phyloP scores from a whole-genome alignment of 2,113 vertebrate genomes.

The Sminthopsis crassicaudata region DNA sequence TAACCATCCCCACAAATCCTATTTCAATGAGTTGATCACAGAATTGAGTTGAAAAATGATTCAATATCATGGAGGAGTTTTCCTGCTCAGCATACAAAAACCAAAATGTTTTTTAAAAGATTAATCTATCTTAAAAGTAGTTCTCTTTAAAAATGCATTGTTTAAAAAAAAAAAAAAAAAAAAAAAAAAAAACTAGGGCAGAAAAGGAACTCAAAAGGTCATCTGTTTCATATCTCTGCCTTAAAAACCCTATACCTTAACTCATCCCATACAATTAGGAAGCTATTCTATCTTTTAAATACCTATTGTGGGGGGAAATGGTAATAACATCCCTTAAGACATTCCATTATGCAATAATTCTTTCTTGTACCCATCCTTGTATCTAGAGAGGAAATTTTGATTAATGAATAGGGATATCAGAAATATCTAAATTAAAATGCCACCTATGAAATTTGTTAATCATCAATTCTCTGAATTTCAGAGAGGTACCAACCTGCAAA shows the following conservation, averaged over 20 bases:
- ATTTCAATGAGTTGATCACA: slow-evolving; percentile 66
- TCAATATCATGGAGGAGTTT: slow-evolving; percentile 56
- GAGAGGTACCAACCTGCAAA: neutral
- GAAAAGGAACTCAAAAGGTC: neutral
- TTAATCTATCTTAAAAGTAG: slow-evolving; percentile 49
- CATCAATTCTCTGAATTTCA: neutral
- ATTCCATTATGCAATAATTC: neutral
- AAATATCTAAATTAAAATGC: neutral
- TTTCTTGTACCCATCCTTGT: neutral
- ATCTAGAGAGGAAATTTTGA: neutral
- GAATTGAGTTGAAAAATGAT: slow-evolving; percentile 67
- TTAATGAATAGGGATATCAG: neutral
- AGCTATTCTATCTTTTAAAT: neutral
- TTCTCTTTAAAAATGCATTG: slow-evolving; percentile 7
- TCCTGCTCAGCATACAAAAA: slow-evolving; percentile 56
- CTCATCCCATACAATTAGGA: neutral
- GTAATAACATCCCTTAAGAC: neutral
- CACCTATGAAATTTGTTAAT: neutral
- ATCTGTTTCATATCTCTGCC: neutral
- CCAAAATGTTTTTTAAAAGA: slow-evolving; percentile 46
- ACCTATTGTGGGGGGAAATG: neutral
- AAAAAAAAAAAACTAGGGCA: neutral
- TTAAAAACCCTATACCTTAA: neutral
- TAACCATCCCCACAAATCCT: slow-evolving; percentile 76
- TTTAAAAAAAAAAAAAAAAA: neutral